These are phyloP conservation scores for Lasioglossum calceatum DNA, from an alignment of 2,888 invertebrate genomes.

Conservation along the genomic window DNA sequence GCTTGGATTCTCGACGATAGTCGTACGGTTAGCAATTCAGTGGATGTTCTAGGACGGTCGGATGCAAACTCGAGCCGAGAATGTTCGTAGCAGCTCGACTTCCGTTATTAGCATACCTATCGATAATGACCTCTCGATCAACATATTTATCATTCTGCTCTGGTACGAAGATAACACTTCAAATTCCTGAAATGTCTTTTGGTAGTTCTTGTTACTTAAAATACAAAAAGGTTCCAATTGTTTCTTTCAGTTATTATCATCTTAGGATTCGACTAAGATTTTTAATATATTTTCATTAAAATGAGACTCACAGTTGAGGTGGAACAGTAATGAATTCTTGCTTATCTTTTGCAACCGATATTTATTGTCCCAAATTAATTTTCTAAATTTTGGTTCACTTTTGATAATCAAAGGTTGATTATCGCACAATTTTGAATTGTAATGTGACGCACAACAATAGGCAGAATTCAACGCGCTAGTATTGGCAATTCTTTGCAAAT, in stretches of 20 bases:
- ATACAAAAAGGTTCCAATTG: neutral
- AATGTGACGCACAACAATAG: no score
- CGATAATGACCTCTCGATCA: constrained; percentile 65
- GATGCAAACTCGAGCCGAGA: constrained; percentile 62
- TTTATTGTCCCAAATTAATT: no score
- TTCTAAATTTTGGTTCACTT: no score
- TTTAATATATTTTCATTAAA: neutral
- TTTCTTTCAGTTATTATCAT: neutral
- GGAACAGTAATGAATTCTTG: no score
- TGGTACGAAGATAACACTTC: constrained; percentile 20
- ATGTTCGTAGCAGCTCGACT: constrained; percentile 61
- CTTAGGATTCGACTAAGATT: neutral
- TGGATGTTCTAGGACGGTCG: constrained; percentile 59
- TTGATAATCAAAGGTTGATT: no score
- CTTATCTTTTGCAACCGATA: no score
- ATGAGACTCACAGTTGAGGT: no score
- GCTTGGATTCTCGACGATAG: constrained; percentile 53
- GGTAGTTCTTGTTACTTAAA: constrained; percentile 18
- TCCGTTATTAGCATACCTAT: constrained; percentile 66
- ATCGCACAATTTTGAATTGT: no score
- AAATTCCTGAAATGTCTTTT: constrained; percentile 5
- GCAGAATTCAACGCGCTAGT: no score
- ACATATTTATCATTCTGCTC: constrained; percentile 59
- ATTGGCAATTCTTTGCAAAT: no score
- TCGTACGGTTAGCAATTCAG: constrained; percentile 63